Evolutionary conservation across 2,797 vertebrate genomes (phyloP).

Genomic region (Adrianichthys oophorus): DNA sequence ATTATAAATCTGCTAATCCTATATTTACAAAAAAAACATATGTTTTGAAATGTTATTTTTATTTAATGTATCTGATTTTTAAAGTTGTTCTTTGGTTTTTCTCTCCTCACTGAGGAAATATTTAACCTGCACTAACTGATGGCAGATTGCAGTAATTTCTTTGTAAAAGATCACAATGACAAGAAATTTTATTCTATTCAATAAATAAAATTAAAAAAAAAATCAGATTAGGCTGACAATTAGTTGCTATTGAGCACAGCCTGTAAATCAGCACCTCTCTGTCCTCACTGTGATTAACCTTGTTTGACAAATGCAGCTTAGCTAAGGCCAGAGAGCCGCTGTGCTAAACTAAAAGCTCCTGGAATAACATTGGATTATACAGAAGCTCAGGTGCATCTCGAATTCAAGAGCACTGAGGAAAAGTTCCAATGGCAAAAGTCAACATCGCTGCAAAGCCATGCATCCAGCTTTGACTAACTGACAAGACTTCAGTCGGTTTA

Average conservation of each 20-base stretch:
- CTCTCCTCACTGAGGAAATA: too few relatives aligned
- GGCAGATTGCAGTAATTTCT: too few relatives aligned
- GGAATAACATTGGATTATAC: conserved; percentile 71
- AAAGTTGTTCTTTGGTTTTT: too few relatives aligned
- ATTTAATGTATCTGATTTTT: too few relatives aligned
- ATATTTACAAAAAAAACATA: too few relatives aligned
- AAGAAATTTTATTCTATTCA: too few relatives aligned
- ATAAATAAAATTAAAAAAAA: not conserved
- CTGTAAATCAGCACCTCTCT: conserved; percentile 60
- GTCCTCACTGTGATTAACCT: conserved; percentile 64
- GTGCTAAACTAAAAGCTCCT: conserved; percentile 57
- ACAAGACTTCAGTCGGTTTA: conserved; percentile 6
- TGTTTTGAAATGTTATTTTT: too few relatives aligned
- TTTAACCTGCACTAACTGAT: too few relatives aligned
- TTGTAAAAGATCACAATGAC: too few relatives aligned
- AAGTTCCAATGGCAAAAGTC: conserved; percentile 64
- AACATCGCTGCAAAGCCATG: conserved; percentile 41
- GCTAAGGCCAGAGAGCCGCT: conserved; percentile 62
- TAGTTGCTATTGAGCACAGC: conserved; percentile 38
- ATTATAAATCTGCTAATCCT: too few relatives aligned
- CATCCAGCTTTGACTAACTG: conserved; percentile 24
- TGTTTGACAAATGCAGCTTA: conserved; percentile 69
- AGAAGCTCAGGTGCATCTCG: conserved; percentile 68
- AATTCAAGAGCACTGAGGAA: conserved; percentile 71
- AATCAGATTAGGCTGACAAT: conserved; percentile 8